phyloP scores from a whole-genome alignment of 2,113 vertebrate genomes.

The Phyllostomus hastatus region DNA sequence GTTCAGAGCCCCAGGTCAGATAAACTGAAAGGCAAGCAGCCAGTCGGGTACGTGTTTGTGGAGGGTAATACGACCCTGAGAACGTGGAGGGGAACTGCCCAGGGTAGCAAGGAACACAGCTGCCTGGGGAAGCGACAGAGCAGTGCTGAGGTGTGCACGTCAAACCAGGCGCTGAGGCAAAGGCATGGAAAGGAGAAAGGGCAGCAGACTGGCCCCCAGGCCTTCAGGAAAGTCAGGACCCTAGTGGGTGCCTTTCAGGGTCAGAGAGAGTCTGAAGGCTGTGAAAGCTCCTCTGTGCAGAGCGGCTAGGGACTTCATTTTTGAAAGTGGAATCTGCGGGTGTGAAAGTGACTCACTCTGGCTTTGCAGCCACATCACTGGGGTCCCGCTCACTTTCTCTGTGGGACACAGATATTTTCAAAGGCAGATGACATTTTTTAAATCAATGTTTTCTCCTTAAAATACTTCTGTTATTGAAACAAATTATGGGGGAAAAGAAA shows the following conservation, averaged over 20 bases:
- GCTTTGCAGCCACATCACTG: background rate
- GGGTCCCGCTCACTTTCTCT: background rate
- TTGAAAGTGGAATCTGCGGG: background rate
- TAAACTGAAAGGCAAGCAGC: background rate
- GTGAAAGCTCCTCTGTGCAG: background rate
- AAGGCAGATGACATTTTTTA: background rate
- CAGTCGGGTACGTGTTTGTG: background rate
- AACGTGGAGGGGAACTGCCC: background rate
- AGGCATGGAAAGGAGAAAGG: background rate
- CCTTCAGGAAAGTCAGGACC: background rate
- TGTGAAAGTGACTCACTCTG: background rate
- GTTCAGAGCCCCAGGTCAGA: background rate
- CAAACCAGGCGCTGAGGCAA: too few relatives aligned
- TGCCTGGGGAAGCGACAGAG: background rate
- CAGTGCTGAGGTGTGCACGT: fast-evolving
- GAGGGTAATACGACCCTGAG: background rate
- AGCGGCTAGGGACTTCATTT: background rate
- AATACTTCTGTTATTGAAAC: slow-evolving; percentile 10
- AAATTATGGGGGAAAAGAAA: background rate
- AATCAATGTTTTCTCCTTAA: background rate
- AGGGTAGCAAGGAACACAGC: background rate
- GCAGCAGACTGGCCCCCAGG: background rate
- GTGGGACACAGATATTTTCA: background rate
- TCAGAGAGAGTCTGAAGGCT: background rate
- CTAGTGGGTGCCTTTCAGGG: background rate